Percentiles rank a stretch among this genome's conserved stretches.
phyloP scores from a whole-genome alignment of 2,113 vertebrate species.

The Serinus canaria region DNA sequence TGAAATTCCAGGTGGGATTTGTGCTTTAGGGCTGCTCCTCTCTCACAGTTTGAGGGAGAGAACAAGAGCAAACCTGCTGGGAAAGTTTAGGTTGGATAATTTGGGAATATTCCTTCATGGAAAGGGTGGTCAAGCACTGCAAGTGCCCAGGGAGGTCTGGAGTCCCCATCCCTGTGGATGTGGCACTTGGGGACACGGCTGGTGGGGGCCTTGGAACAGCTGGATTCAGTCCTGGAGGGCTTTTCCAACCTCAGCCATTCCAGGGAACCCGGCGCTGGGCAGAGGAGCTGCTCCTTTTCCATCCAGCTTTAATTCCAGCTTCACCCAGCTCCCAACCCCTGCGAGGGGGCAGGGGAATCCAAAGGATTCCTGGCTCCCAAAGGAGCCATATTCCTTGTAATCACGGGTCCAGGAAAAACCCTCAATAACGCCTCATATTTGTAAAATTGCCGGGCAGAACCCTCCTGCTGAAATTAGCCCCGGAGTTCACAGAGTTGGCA shows the following conservation, averaged over 20 bases:
- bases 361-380: neutral
- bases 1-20: neutral
- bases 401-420: conserved; percentile 14
- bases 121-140: fast-evolving
- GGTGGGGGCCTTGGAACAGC: neutral
- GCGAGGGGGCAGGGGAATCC: neutral
- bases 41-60: neutral
- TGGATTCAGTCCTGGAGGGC: neutral
- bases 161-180: neutral
- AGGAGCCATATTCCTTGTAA: neutral
- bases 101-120: neutral
- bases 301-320: neutral
- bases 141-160: neutral
- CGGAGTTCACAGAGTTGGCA: conserved; percentile 53
- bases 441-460: conserved; percentile 8
- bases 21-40: neutral
- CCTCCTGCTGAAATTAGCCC: conserved; percentile 11
- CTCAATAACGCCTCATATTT: conserved; percentile 2
- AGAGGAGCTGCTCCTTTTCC: neutral
- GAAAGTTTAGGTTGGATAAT: neutral
- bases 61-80: neutral
- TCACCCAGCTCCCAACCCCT: neutral
- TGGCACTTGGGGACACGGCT: neutral
- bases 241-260: neutral
- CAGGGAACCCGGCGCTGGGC: fast-evolving